Evolutionary conservation across 2,888 invertebrate genomes (phyloP).

Genomic region (Agrochola lota): DNA sequence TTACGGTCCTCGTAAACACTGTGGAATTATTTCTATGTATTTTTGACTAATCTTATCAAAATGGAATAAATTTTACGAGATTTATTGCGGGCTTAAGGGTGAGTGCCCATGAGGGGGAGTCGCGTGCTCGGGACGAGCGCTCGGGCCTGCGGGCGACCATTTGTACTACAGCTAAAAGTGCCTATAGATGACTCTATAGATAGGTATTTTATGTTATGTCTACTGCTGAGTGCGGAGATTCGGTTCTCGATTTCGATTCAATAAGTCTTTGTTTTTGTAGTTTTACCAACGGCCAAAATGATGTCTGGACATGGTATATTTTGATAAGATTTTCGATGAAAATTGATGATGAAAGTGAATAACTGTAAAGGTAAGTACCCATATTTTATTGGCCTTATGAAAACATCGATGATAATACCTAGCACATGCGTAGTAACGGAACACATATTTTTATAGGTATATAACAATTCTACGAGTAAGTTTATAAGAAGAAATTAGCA

Average conservation of each 20-base stretch:
- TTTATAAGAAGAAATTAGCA: no score
- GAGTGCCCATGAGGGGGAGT: constrained; percentile 20
- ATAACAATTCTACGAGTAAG: no score
- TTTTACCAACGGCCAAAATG: not conserved
- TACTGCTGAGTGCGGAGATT: constrained; percentile 16
- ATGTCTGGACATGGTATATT: not conserved
- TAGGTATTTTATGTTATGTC: constrained; percentile 8
- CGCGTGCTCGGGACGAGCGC: constrained; percentile 27
- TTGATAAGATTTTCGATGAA: not conserved
- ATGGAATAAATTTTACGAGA: constrained; percentile 49
- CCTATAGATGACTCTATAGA: constrained; percentile 4
- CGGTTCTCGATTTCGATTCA: not conserved
- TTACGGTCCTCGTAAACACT: constrained; percentile 55
- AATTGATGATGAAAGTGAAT: not conserved
- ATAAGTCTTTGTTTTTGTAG: not conserved
- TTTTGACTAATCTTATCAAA: constrained; percentile 61
- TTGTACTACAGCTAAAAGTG: not conserved
- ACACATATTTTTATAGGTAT: no score
- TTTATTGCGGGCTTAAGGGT: constrained; percentile 30
- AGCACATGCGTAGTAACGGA: no score
- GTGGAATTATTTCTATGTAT: constrained; percentile 57
- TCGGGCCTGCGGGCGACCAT: constrained; percentile 3
- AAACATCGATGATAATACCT: not conserved
- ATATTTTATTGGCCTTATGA: no score
- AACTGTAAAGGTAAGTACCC: not conserved